Percentiles rank a stretch among this genome's conserved stretches.
phyloP scores from a whole-genome alignment of 2,113 vertebrate genomes.

The Nanger granti region DNA sequence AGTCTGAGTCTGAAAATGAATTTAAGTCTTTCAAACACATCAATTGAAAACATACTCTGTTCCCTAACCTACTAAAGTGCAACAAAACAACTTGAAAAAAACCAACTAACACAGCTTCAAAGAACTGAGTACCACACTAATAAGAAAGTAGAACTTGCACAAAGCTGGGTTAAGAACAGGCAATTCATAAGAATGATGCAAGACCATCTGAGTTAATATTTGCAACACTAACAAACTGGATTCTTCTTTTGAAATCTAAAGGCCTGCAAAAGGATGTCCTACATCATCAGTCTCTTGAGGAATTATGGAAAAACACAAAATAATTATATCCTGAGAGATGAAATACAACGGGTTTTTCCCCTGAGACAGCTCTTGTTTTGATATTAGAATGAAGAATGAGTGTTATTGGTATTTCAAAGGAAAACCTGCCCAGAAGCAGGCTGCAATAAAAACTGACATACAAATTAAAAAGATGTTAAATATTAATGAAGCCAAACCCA shows the following conservation, averaged over 20 bases:
- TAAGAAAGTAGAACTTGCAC: not conserved
- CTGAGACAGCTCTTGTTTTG: conserved; percentile 71
- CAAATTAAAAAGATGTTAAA: conserved; percentile 35
- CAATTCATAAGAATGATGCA: not conserved
- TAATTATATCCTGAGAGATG: conserved; percentile 87
- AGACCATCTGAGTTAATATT: not conserved
- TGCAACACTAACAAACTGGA: not conserved
- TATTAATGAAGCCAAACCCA: not conserved
- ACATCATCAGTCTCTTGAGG: conserved; percentile 42
- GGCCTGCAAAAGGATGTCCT: not conserved
- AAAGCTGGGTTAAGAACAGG: not conserved
- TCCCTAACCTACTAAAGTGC: not conserved
- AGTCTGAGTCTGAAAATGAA: not conserved
- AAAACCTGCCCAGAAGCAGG: conserved; percentile 11
- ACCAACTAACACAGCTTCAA: rapidly evolving
- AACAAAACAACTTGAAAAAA: not conserved
- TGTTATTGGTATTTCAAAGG: conserved; percentile 46
- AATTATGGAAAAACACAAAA: conserved; percentile 62
- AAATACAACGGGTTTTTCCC: conserved; percentile 69
- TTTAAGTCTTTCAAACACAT: not conserved
- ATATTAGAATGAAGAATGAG: conserved; percentile 25
- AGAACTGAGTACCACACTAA: not conserved
- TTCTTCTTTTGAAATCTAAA: conserved; percentile 13
- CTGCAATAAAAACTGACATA: conserved; percentile 25
- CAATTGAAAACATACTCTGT: not conserved